These are phyloP conservation scores for Acanthosoma haemorrhoidale DNA, from an alignment of 2,888 invertebrate genomes.

Conservation along the genomic window DNA sequence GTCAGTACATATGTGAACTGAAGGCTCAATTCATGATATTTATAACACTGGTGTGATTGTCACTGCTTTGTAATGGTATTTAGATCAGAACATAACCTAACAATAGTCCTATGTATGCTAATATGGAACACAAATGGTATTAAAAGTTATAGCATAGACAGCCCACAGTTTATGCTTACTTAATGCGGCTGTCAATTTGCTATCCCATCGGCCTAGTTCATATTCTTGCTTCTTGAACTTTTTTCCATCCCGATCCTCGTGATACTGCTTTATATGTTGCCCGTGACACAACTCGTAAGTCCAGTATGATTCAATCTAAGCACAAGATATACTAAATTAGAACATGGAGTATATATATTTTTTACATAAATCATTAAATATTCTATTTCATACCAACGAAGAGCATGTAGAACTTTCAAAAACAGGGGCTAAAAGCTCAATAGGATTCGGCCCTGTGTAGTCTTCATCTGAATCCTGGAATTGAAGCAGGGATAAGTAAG, in stretches of 20 bases:
- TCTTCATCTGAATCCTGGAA: conserved; percentile 52
- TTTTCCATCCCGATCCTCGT: conserved; percentile 89
- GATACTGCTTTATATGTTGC: conserved; percentile 83
- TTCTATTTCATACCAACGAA: conserved; percentile 54
- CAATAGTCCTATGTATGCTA: too few species aligned
- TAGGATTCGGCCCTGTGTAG: conserved; percentile 68
- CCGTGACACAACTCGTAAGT: conserved; percentile 96
- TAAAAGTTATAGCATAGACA: neutral
- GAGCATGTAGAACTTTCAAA: conserved; percentile 77
- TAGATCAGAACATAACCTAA: too few species aligned
- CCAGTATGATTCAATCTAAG: conserved; percentile 84
- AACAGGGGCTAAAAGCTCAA: conserved; percentile 69
- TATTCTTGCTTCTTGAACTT: conserved; percentile 78
- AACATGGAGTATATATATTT: too few species aligned
- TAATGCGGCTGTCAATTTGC: conserved; percentile 55
- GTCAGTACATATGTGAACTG: too few species aligned
- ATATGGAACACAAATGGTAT: neutral
- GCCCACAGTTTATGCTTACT: conserved; percentile 42
- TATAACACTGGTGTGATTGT: neutral
- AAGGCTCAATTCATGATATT: too few species aligned
- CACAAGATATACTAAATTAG: neutral
- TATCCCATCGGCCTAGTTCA: conserved; percentile 72
- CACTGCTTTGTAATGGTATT: too few species aligned
- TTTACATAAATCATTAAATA: conserved; percentile 8
- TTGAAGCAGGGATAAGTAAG: conserved; percentile 13